Conservation (phyloP, 2,888 invertebrate species). For the Drosophila merina region DNA sequence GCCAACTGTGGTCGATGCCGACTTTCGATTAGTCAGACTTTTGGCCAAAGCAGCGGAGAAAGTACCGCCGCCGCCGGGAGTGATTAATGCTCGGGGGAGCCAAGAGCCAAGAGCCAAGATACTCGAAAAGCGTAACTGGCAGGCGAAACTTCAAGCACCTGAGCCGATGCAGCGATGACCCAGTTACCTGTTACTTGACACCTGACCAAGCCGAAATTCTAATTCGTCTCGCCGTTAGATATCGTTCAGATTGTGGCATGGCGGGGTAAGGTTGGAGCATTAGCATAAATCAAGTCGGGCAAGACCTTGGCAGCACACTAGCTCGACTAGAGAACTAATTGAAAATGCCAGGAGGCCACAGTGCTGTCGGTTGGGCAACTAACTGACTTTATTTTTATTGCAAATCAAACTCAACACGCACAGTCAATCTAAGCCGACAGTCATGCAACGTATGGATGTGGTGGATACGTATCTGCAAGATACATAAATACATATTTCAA, state of each 20-base stretch:
- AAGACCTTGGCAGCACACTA: slow-evolving; percentile 40
- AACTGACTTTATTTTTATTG: slow-evolving; percentile 52
- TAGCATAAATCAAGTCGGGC: slow-evolving; percentile 49
- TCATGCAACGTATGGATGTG: slow-evolving; percentile 31
- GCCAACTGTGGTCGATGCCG: slow-evolving; percentile 9
- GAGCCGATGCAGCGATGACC: slow-evolving; percentile 40
- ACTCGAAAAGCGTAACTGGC: slow-evolving; percentile 4
- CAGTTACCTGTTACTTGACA: slow-evolving; percentile 32
- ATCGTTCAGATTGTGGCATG: slow-evolving; percentile 20
- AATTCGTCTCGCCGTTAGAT: slow-evolving; percentile 25
- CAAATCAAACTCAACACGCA: slow-evolving; percentile 62
- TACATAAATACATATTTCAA: slow-evolving; percentile 70
- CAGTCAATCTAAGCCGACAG: slow-evolving; percentile 67
- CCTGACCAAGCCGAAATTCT: slow-evolving; percentile 29
- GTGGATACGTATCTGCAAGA: slow-evolving; percentile 53
- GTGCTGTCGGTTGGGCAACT: slow-evolving; percentile 34
- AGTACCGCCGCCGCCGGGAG: slow-evolving; percentile 28
- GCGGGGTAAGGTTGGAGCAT: slow-evolving; percentile 12
- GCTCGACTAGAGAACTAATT: slow-evolving; percentile 56
- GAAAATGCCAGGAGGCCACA: slow-evolving; percentile 51
- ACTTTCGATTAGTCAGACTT: slow-evolving; percentile 32
- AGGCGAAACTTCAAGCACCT: slow-evolving; percentile 37
- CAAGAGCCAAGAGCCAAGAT: slow-evolving; percentile 10
- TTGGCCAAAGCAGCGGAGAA: slow-evolving; percentile 22
- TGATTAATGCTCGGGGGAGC: slow-evolving; percentile 47